Percentiles rank a stretch among this genome's conserved stretches.
These are phyloP conservation scores for Coenonympha glycerion DNA, from an alignment of 2,888 invertebrate species.

Conservation along the genomic window DNA sequence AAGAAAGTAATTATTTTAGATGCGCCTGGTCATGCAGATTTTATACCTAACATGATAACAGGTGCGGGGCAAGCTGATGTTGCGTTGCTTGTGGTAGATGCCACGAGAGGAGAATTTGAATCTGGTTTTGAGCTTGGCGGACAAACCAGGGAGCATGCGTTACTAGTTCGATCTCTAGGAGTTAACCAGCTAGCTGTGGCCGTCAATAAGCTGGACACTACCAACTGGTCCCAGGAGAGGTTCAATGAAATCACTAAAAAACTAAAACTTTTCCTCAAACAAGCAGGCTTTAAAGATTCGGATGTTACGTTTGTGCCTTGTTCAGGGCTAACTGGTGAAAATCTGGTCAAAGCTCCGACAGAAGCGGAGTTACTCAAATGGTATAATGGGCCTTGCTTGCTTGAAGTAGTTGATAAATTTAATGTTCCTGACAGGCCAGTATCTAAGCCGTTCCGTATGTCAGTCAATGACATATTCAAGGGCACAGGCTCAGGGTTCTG, in stretches of 20 bases:
- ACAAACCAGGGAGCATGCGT: conserved; percentile 97
- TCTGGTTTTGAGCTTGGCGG: conserved; percentile 99
- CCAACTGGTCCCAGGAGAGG: conserved; percentile 92
- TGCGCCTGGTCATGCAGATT: conserved; percentile 99
- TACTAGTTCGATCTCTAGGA: conserved; percentile 91
- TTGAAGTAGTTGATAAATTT: conserved; percentile 91
- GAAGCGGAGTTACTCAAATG: conserved; percentile 79
- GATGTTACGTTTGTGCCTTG: conserved; percentile 95
- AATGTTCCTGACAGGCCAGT: conserved; percentile 91
- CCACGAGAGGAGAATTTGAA: conserved; percentile 97
- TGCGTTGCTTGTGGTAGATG: conserved; percentile 96
- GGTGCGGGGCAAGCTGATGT: conserved; percentile 99
- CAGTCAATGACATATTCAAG: conserved; percentile 97
- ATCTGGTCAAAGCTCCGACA: conserved; percentile 82
- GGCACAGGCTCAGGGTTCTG: conserved; percentile 93
- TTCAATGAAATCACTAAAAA: conserved; percentile 92
- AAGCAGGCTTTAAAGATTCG: conserved; percentile 91
- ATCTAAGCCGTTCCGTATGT: conserved; percentile 91
- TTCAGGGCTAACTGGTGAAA: conserved; percentile 97
- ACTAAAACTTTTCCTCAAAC: conserved; percentile 87
- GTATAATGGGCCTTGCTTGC: conserved; percentile 89
- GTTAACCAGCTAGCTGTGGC: conserved; percentile 96
- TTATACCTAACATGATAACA: conserved; percentile 99
- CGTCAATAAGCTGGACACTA: conserved; percentile 98
- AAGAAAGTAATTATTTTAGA: conserved; percentile 91